Evolutionary conservation across 2,113 vertebrate genomes (phyloP).

Genomic region (Eulemur rufifrons): DNA sequence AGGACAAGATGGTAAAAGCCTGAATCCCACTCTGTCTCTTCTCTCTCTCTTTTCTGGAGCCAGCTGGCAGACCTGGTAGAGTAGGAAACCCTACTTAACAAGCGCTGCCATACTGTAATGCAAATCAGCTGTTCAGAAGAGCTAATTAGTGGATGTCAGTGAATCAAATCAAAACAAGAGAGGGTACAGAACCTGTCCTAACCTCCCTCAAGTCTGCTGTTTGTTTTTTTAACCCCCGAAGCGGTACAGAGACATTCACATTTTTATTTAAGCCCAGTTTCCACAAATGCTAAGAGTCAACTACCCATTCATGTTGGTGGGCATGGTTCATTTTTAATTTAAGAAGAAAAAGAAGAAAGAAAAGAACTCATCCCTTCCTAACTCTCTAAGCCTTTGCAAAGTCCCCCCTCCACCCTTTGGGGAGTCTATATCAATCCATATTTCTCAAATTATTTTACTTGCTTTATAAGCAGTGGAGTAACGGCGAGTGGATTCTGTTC

Average conservation of each 20-base stretch:
- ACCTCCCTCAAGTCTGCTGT: background rate
- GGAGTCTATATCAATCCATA: background rate
- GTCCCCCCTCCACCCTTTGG: background rate
- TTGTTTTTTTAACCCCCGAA: background rate
- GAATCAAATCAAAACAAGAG: slow-evolving; percentile 40
- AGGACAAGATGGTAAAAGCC: slow-evolving; percentile 43
- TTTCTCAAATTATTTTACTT: background rate
- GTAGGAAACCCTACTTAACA: slow-evolving; percentile 44
- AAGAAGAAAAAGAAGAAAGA: background rate
- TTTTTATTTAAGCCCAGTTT: slow-evolving; percentile 2
- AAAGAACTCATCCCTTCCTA: background rate
- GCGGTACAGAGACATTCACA: background rate
- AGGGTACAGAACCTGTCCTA: background rate
- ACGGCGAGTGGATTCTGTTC: background rate
- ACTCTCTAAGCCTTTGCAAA: background rate
- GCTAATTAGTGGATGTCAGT: slow-evolving; percentile 59
- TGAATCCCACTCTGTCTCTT: background rate
- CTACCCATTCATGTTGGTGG: background rate
- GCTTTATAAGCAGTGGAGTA: background rate
- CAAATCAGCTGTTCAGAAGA: slow-evolving; percentile 59
- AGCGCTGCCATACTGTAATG: background rate
- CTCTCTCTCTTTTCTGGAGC: slow-evolving; percentile 32
- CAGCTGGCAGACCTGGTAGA: slow-evolving; percentile 48
- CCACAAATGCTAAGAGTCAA: background rate
- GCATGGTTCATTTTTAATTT: background rate